These are phyloP conservation scores for Drosophila paranaensis DNA, from an alignment of 2,888 invertebrate species.

Conservation along the genomic window DNA sequence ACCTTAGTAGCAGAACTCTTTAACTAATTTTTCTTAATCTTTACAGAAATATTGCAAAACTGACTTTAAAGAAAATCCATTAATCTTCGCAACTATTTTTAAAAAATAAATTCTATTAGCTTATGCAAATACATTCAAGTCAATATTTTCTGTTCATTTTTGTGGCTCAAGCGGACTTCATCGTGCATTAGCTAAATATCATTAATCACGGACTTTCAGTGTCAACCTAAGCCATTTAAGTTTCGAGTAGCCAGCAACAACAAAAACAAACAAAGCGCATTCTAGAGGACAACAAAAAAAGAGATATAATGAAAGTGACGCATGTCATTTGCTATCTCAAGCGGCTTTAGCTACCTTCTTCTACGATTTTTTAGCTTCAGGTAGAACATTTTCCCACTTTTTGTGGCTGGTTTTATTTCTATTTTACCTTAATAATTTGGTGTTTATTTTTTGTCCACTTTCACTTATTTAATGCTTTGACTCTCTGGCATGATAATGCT, in stretches of 20 bases:
- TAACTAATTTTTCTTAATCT: too few relatives aligned
- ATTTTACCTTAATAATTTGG: conserved; percentile 11
- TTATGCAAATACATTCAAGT: neutral
- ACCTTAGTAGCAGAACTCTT: too few relatives aligned
- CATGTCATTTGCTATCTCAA: conserved; percentile 5
- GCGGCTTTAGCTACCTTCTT: neutral
- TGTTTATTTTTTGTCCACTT: conserved; percentile 10
- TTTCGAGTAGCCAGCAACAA: neutral
- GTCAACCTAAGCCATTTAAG: conserved; percentile 9
- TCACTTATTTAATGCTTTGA: conserved; percentile 9
- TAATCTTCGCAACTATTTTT: too few relatives aligned
- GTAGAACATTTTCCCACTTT: neutral
- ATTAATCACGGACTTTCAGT: conserved; percentile 40
- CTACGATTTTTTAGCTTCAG: neutral
- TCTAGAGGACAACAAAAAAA: neutral
- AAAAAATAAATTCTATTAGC: neutral
- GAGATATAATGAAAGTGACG: conserved; percentile 4
- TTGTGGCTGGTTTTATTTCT: conserved; percentile 3
- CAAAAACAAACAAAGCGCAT: conserved; percentile 8
- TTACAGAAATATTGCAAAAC: too few relatives aligned
- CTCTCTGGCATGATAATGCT: conserved; percentile 56
- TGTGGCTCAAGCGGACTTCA: neutral
- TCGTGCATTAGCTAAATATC: neutral
- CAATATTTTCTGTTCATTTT: neutral
- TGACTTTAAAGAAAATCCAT: neutral